These are phyloP conservation scores for Cebus imitator DNA, from an alignment of 2,113 vertebrate genomes.

Conservation along the genomic window DNA sequence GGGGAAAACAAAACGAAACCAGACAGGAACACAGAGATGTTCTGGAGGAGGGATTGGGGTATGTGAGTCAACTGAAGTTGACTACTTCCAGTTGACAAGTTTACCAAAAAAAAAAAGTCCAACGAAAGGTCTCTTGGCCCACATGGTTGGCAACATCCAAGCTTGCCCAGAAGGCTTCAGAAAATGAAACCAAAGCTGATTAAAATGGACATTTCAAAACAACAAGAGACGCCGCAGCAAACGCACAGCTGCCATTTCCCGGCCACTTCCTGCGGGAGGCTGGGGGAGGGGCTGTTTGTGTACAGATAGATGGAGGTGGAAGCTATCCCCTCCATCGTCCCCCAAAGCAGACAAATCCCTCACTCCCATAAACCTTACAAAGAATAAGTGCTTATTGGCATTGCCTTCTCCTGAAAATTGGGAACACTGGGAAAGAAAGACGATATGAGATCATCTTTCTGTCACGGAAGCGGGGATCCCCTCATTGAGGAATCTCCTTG, in stretches of 20 bases:
- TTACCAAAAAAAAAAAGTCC: not conserved
- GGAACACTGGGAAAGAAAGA: not conserved
- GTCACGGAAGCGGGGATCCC: constrained; percentile 68
- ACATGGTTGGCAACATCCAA: constrained; percentile 47
- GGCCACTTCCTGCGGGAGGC: constrained; percentile 83
- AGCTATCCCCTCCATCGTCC: not conserved
- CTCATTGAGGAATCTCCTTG: constrained; percentile 19
- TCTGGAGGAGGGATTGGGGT: not conserved
- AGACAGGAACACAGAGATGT: not conserved
- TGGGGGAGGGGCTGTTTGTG: constrained; percentile 76
- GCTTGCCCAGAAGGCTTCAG: constrained; percentile 64
- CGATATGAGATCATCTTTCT: not conserved
- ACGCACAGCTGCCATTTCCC: constrained; percentile 84
- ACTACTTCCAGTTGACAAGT: constrained; percentile 52
- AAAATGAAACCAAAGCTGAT: constrained; percentile 81
- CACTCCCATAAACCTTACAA: constrained; percentile 50
- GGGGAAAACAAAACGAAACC: not conserved
- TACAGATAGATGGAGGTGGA: constrained; percentile 71
- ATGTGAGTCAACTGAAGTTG: not conserved
- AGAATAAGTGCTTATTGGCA: not conserved
- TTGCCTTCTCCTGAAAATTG: not conserved
- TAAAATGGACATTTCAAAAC: constrained; percentile 85
- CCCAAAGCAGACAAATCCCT: constrained; percentile 43
- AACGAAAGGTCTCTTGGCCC: constrained; percentile 32
- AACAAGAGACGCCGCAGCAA: constrained; percentile 73